These are phyloP conservation scores for Polydrusus pterygomalis DNA, from an alignment of 2,888 invertebrate genomes.

Conservation along the genomic window DNA sequence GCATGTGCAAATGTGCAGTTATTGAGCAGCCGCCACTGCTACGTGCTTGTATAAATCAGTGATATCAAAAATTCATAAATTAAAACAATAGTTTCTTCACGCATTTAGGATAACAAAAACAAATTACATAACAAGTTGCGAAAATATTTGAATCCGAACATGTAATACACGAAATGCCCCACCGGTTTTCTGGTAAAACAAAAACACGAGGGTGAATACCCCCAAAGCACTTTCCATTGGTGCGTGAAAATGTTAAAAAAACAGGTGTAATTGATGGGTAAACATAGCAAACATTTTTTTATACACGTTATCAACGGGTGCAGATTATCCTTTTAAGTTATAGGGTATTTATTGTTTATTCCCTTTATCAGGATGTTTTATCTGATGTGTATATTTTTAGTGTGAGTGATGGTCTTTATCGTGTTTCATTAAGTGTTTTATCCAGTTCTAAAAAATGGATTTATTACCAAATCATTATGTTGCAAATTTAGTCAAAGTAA, in stretches of 20 bases:
- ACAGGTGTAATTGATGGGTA: slow-evolving; percentile 33
- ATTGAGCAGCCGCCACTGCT: no score
- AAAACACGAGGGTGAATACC: slow-evolving; percentile 19
- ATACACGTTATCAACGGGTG: slow-evolving; percentile 42
- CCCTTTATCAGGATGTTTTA: slow-evolving; percentile 39
- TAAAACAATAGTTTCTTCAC: not conserved
- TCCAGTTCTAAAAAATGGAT: slow-evolving; percentile 42
- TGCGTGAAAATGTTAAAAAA: slow-evolving; percentile 16
- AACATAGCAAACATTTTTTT: slow-evolving; percentile 23
- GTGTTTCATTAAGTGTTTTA: slow-evolving; percentile 45
- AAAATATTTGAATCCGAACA: not conserved
- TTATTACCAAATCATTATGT: slow-evolving; percentile 43
- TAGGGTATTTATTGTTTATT: slow-evolving; percentile 33
- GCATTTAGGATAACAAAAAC: not conserved
- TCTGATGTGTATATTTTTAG: slow-evolving; percentile 39
- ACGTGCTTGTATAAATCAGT: no score
- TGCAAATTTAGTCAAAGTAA: slow-evolving; percentile 19
- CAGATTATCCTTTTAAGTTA: slow-evolving; percentile 33
- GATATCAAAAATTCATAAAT: no score
- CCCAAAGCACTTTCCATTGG: not conserved
- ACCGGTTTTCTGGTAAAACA: not conserved
- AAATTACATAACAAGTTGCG: slow-evolving; percentile 4
- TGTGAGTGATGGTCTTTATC: slow-evolving; percentile 47
- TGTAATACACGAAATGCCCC: not conserved
- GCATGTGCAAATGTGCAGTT: no score